Conservation (phyloP, 2,888 invertebrate genomes). For the Dinocampus coccinellae region DNA sequence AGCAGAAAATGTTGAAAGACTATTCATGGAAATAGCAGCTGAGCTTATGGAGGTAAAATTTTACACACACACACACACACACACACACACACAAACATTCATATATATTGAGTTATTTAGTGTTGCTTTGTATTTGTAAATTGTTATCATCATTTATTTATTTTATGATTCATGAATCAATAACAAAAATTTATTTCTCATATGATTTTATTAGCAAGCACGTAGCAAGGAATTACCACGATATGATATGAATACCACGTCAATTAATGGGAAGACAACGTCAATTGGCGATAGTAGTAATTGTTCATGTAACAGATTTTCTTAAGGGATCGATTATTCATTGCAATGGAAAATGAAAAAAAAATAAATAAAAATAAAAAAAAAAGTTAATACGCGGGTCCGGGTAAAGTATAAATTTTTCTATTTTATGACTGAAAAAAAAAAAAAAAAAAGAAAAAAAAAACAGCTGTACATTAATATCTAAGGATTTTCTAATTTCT, state of each 20-base stretch:
- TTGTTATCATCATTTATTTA: not conserved
- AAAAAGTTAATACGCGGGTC: not conserved
- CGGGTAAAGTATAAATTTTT: not conserved
- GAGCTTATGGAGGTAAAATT: conserved; percentile 86
- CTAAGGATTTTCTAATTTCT: not conserved
- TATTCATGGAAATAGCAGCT: conserved; percentile 97
- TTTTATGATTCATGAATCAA: not conserved
- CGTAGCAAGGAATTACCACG: conserved; percentile 85
- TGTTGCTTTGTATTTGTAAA: conserved; percentile 18
- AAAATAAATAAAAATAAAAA: not conserved
- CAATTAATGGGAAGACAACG: conserved; percentile 80
- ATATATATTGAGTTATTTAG: not conserved
- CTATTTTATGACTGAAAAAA: not conserved
- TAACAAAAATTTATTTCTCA: not conserved
- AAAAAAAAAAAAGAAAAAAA: no score
- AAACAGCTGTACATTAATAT: no score
- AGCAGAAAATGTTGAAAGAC: conserved; percentile 95
- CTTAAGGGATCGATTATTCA: conserved; percentile 55
- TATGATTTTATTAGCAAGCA: conserved; percentile 76
- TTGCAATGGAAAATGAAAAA: not conserved
- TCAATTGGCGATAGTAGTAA: conserved; percentile 78
- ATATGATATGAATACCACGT: conserved; percentile 80
- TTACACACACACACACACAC: conserved; percentile 10
- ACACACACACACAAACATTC: conserved; percentile 13
- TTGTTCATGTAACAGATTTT: conserved; percentile 71